Evolutionary conservation across 2,113 vertebrate genomes (phyloP).

Genomic region (Vireo altiloquus): DNA sequence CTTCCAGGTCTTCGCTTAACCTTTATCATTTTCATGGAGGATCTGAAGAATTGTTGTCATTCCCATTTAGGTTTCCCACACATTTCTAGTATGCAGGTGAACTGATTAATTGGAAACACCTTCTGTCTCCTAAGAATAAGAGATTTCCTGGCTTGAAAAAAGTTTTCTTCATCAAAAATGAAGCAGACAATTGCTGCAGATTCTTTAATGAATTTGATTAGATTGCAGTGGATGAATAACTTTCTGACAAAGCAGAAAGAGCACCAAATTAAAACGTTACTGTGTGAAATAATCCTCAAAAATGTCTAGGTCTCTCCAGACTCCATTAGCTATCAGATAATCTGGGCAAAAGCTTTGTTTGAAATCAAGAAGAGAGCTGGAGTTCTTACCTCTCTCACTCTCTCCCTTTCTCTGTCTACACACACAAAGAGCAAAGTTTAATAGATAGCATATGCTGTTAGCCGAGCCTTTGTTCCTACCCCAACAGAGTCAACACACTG

Average conservation of each 20-base stretch:
- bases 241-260: neutral
- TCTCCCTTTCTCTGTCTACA: neutral
- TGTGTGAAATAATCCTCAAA: neutral
- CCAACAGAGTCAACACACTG: neutral
- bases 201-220: neutral
- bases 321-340: neutral
- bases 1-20: neutral
- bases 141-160: neutral
- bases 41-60: neutral
- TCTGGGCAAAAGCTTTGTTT: neutral
- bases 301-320: neutral
- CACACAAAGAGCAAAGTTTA: constrained; percentile 49
- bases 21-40: neutral
- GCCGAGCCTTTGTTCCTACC: constrained; percentile 23
- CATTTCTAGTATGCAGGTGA: neutral
- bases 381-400: constrained; percentile 11
- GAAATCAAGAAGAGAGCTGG: neutral
- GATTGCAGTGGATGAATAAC: neutral
- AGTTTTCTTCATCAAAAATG: neutral
- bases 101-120: neutral
- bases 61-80: neutral
- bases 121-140: neutral
- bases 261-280: neutral
- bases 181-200: neutral
- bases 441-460: constrained; percentile 53